These are phyloP conservation scores for Biston betularia DNA, from an alignment of 2,888 invertebrate genomes.

Conservation along the genomic window DNA sequence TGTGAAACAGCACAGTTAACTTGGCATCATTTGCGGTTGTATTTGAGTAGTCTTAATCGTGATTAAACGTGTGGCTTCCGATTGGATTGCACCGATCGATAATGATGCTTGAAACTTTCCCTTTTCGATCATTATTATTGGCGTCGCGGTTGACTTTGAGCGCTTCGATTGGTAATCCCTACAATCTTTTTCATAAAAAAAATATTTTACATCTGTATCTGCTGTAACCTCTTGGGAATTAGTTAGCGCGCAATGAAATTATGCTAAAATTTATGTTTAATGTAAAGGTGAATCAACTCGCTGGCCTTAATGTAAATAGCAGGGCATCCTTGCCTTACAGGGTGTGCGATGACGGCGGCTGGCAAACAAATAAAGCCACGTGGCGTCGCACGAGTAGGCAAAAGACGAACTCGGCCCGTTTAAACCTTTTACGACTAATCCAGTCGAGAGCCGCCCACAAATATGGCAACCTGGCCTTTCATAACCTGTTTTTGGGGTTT, in stretches of 20 bases:
- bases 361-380: slow-evolving; percentile 76
- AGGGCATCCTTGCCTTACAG: slow-evolving; percentile 73
- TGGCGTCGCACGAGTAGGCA: slow-evolving; percentile 71
- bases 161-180: slow-evolving; percentile 55
- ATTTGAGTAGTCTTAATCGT: slow-evolving; percentile 65
- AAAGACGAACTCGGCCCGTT: slow-evolving; percentile 78
- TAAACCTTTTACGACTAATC: slow-evolving; percentile 85
- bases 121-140: slow-evolving; percentile 79
- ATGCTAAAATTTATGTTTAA: slow-evolving; percentile 48
- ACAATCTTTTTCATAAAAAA: slow-evolving; percentile 46
- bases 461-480: slow-evolving; percentile 83
- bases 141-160: slow-evolving; percentile 52
- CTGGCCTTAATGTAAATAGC: slow-evolving; percentile 70
- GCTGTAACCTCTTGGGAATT: slow-evolving; percentile 7
- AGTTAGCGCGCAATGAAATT: slow-evolving; percentile 25
- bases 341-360: slow-evolving; percentile 70
- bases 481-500: slow-evolving; percentile 86
- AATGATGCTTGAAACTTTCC: slow-evolving; percentile 76
- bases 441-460: slow-evolving; percentile 78
- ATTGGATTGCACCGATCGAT: slow-evolving; percentile 67
- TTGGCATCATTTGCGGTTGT: slow-evolving; percentile 51
- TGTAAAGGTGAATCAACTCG: slow-evolving; percentile 66
- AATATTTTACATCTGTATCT: slow-evolving; percentile 36
- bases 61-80: slow-evolving; percentile 73
- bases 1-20: slow-evolving; percentile 47